phyloP scores from a whole-genome alignment of 2,888 invertebrate species.

The Acronicta aceris region DNA sequence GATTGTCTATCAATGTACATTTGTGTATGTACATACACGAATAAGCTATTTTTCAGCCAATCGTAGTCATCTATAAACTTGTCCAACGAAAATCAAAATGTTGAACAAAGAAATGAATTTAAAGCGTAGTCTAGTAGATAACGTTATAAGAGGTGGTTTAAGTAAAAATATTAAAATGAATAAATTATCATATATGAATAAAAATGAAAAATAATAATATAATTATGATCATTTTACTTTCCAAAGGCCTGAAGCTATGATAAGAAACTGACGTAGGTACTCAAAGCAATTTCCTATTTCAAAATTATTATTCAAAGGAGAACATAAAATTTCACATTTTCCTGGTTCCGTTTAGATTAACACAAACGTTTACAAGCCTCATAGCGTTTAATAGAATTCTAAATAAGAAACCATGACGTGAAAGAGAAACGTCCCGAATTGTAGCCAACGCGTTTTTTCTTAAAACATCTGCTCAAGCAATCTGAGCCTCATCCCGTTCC shows the following conservation, averaged over 20 bases:
- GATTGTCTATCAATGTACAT: too few relatives aligned
- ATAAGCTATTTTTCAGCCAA: too few relatives aligned
- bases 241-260: not conserved
- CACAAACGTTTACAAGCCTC: conserved; percentile 45
- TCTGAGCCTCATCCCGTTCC: conserved; percentile 50
- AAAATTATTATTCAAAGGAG: conserved; percentile 14
- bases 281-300: conserved; percentile 14
- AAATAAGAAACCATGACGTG: conserved; percentile 22
- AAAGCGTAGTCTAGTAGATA: too few relatives aligned
- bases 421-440: conserved; percentile 28
- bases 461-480: conserved; percentile 58
- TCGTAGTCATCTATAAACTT: too few relatives aligned
- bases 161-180: too few relatives aligned
- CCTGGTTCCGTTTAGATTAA: conserved; percentile 31
- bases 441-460: conserved; percentile 52
- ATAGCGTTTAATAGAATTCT: conserved; percentile 31
- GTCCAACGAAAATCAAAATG: too few relatives aligned
- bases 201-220: not conserved
- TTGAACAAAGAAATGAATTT: too few relatives aligned
- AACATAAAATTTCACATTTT: conserved; percentile 25
- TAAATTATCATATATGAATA: too few relatives aligned
- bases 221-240: too few relatives aligned
- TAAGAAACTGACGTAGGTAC: not conserved
- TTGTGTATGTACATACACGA: too few relatives aligned
- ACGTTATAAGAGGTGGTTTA: too few relatives aligned